Percentiles rank a stretch among this genome's conserved stretches.
Conservation (phyloP, 2,797 vertebrate genomes). For the Anomalospiza imberbis region DNA sequence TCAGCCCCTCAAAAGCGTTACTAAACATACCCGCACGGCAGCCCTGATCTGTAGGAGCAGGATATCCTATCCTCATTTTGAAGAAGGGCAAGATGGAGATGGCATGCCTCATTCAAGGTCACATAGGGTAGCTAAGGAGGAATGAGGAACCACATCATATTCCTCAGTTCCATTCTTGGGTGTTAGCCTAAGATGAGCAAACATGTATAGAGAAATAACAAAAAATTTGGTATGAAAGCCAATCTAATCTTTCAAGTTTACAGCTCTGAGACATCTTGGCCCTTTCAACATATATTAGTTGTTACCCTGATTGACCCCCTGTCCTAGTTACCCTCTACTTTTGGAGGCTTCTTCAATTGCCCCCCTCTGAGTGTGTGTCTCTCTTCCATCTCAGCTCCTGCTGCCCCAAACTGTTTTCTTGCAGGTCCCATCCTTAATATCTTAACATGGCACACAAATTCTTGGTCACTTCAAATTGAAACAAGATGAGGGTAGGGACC, state of each 20-base stretch:
- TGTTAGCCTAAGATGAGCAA: background rate
- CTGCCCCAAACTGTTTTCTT: background rate
- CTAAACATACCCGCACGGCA: background rate
- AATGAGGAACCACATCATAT: background rate
- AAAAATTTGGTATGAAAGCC: background rate
- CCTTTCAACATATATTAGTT: background rate
- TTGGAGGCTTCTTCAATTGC: background rate
- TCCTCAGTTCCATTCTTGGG: background rate
- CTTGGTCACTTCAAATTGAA: background rate
- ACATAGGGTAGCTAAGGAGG: background rate
- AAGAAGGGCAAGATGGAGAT: background rate
- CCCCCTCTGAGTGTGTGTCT: background rate
- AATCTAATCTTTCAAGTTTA: background rate
- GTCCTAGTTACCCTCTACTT: background rate
- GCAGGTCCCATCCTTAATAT: background rate
- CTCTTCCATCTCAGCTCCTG: background rate
- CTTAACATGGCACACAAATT: background rate
- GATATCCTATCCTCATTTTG: background rate
- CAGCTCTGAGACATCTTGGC: background rate
- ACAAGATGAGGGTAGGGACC: background rate
- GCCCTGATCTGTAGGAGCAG: background rate
- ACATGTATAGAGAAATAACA: background rate
- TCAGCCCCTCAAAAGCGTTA: background rate
- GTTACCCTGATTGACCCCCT: background rate
- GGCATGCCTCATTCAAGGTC: background rate